Base-by-base conservation (phyloP, 2,797 vertebrate species). In the Coregonus suidteri region DNA sequence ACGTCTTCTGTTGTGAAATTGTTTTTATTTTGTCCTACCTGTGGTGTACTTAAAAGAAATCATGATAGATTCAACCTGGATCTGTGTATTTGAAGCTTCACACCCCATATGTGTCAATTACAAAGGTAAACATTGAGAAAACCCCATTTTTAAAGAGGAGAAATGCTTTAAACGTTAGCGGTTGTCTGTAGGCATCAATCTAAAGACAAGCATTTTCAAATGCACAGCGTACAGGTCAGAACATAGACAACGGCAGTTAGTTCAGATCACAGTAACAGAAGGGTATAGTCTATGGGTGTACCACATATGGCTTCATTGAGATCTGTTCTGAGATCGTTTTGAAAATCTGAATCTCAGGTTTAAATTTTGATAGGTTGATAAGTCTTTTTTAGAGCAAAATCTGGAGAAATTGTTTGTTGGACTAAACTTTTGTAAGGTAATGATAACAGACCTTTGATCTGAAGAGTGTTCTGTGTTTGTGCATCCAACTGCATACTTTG, bases 261-360 rank as follows among this genome's bases (percentile, higher is more conserved):
- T 68, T 68, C 31, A 35, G 34, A 6, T 6, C 15, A 16, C 1
- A 35, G 31, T 18, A 34, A 18, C 34, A 18, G 53, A 56, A 56
- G 7, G 30, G 52, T 31, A 18, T 18, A 56, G 30, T 56, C 47
- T 71, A 31, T 51, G 70, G n/a, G 4, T 71, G 18, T 30, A 52
- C 1, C 65, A 35, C 9, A 16, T 16, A 16, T 72, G 77, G 15
- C 31, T 82, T 37, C 34, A 30, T 16, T 34, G 52, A 51, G 14
- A 65, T 75, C 41, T 30, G 62, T 18, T 34, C 73, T 75, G 4
- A 65, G 80, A 81, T 77, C 69, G 52, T 89, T 89, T 86, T 82
- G 77, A 87, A 83, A 90, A 87, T 79, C 86, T 79, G 52, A 86
- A 92, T 91, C 93, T 95, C 94, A 94, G 93, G 93, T 94, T 91